A percentile compares a stretch with the other conserved stretches of the same genome.
Evolutionary conservation across 37 sponge, comb jelly and placozoan species (phyloP).

Genomic region (Bolinopsis microptera): DNA sequence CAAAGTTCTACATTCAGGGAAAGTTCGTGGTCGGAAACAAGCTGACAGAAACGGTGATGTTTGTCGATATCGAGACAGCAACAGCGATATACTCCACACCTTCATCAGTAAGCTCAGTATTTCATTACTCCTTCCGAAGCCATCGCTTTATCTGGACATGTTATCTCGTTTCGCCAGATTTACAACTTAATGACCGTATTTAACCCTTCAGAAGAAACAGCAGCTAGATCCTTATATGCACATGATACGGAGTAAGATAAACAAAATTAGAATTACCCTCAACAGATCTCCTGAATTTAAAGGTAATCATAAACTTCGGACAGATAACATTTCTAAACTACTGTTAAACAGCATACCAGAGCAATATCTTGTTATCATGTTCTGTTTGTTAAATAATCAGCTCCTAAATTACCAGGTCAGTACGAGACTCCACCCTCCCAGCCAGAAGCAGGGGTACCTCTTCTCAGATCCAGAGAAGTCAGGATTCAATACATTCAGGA

Average conservation of each 20-base stretch:
- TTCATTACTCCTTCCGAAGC: too few relatives aligned
- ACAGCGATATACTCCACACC: slow-evolving; percentile 51
- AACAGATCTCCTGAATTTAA: slow-evolving; percentile 13
- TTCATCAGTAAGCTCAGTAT: slow-evolving; percentile 22
- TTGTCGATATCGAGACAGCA: slow-evolving; percentile 62
- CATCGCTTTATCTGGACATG: too few relatives aligned
- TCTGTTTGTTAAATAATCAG: too few relatives aligned
- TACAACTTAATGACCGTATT: too few relatives aligned
- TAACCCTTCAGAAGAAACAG: slow-evolving; percentile 8
- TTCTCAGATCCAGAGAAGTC: slow-evolving; percentile 35
- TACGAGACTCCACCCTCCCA: slow-evolving; percentile 62
- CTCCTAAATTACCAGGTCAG: not conserved
- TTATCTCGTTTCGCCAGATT: too few relatives aligned
- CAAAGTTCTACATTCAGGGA: not conserved
- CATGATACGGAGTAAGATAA: slow-evolving; percentile 43
- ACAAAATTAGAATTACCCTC: slow-evolving; percentile 42
- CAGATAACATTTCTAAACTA: too few relatives aligned
- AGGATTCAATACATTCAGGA: slow-evolving; percentile 45
- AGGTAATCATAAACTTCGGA: slow-evolving; percentile 4
- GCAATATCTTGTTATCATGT: too few relatives aligned
- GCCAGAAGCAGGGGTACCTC: slow-evolving; percentile 37
- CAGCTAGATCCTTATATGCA: slow-evolving; percentile 43
- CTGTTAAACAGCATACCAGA: too few relatives aligned
- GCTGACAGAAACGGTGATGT: not conserved
- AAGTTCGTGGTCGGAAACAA: slow-evolving; percentile 56